phyloP scores from a whole-genome alignment of 2,797 vertebrate species.

The Leucoraja ocellata region DNA sequence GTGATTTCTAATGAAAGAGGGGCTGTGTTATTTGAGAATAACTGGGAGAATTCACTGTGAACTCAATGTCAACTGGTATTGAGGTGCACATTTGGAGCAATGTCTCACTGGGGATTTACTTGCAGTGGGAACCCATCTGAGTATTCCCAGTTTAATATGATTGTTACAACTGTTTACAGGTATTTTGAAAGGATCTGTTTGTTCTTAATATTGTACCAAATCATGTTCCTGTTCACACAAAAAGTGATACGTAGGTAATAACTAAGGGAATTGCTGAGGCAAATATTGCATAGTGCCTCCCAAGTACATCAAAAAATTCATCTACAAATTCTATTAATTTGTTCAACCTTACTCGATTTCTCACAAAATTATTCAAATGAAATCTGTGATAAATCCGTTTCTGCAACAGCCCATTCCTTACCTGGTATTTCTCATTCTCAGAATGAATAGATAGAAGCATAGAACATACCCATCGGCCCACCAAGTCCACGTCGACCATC shows the following conservation, averaged over 20 bases:
- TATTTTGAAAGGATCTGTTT: too few relatives aligned
- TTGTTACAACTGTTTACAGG: too few relatives aligned
- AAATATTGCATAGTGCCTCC: background rate
- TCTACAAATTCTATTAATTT: background rate
- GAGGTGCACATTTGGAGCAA: background rate
- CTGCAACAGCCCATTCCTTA: background rate
- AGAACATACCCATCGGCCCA: too few relatives aligned
- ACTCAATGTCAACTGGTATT: background rate
- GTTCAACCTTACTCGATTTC: background rate
- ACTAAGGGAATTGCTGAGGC: background rate
- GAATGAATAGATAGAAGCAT: too few relatives aligned
- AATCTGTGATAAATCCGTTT: background rate
- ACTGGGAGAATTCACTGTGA: too few relatives aligned
- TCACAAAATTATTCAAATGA: background rate
- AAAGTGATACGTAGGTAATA: too few relatives aligned
- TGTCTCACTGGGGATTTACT: background rate
- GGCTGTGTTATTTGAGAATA: too few relatives aligned
- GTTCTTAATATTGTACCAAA: background rate
- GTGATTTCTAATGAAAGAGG: too few relatives aligned
- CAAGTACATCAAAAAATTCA: background rate
- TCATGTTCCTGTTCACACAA: too few relatives aligned
- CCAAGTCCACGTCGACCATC: too few relatives aligned
- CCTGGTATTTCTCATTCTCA: background rate
- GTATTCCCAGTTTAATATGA: background rate
- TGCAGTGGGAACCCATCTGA: background rate